phyloP scores from a whole-genome alignment of 2,113 vertebrate species.

The Bos taurus region ARS-UCD2.0 NC_037339.1:12478001-12478500 shows the following conservation, averaged over 20 bases:
- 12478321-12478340: neutral
- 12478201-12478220: neutral
- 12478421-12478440: neutral
- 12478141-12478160: constrained; percentile 14
- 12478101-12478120: neutral
- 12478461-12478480: neutral
- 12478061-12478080: neutral
- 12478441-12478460: neutral
- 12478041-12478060: neutral
- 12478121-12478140: constrained; percentile 35
- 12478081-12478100: neutral
- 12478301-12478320: neutral
- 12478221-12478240: neutral
- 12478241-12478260: neutral
- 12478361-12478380: neutral
- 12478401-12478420: neutral
- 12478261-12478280: neutral
- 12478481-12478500: neutral
- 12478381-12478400: neutral
- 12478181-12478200: neutral
- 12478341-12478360: neutral
- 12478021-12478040: constrained; percentile 44
- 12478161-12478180: constrained; percentile 23
- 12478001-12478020: constrained; percentile 35
- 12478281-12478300: neutral